Evolutionary conservation across 2,113 vertebrate genomes (phyloP).

Genomic region (Herpetotheres cachinnans): DNA sequence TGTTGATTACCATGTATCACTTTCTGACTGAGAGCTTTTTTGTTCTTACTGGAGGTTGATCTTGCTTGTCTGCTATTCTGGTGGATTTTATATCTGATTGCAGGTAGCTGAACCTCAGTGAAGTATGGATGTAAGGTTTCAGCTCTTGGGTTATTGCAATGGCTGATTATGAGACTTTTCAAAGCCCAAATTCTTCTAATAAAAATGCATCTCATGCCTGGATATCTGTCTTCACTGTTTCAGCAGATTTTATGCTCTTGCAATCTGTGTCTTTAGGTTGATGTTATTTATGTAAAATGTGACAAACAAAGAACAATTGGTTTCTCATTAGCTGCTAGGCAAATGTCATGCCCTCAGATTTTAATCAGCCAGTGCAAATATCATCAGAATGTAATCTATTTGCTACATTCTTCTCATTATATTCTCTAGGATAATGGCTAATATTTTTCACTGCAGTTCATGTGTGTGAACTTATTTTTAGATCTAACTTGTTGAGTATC

Average conservation of each 20-base stretch:
- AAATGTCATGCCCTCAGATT: conserved; percentile 11
- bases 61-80: neutral
- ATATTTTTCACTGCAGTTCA: neutral
- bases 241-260: neutral
- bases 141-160: neutral
- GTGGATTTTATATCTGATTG: neutral
- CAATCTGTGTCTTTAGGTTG: neutral
- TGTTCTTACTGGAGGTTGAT: neutral
- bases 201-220: neutral
- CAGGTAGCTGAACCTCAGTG: neutral
- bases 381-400: neutral
- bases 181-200: neutral
- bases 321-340: conserved; percentile 21
- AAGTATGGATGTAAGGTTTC: neutral
- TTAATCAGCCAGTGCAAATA: conserved; percentile 28
- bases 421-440: neutral
- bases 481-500: neutral
- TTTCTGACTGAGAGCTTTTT: neutral
- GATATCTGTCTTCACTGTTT: neutral
- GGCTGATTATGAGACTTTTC: neutral
- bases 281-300: neutral
- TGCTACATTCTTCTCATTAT: neutral
- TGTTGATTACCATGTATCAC: neutral
- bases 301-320: conserved; percentile 11
- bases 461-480: neutral